These are phyloP conservation scores for Neuroterus valhalla DNA, from an alignment of 1,140 invertebrate species.

Conservation along the genomic window DNA sequence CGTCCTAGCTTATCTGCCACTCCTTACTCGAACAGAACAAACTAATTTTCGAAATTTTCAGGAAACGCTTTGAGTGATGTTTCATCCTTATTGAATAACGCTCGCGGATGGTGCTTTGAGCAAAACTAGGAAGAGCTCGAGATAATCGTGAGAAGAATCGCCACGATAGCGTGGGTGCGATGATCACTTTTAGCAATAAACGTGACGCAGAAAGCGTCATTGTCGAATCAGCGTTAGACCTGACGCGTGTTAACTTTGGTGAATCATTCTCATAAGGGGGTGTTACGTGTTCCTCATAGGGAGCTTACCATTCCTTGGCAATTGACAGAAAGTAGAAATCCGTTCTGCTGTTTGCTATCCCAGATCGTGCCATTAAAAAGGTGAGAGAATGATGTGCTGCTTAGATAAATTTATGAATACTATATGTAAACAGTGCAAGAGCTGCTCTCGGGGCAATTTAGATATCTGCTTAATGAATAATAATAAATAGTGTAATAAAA, in stretches of 20 bases:
- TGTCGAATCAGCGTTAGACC: conserved; percentile 16
- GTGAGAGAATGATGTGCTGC: conserved; percentile 25
- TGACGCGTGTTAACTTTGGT: conserved; percentile 20
- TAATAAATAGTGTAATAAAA: not conserved
- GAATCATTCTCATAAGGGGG: conserved; percentile 22
- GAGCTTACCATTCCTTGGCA: conserved; percentile 27
- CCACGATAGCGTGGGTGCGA: conserved; percentile 17
- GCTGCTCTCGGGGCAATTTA: not conserved
- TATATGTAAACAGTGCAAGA: conserved; percentile 23
- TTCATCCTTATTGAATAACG: no score
- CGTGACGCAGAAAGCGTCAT: conserved; percentile 16
- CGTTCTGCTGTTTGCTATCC: conserved; percentile 24
- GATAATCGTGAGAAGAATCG: conserved; percentile 30
- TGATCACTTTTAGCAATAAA: conserved; percentile 22
- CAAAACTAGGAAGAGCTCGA: conserved; percentile 6
- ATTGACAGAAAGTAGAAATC: conserved; percentile 31
- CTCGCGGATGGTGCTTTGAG: not conserved
- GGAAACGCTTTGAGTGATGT: no score
- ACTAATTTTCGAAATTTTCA: no score
- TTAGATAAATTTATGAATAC: conserved; percentile 31
- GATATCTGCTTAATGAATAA: not conserved
- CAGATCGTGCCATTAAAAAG: conserved; percentile 25
- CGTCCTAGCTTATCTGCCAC: no score
- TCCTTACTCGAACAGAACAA: no score
- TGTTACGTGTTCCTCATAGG: conserved; percentile 23